Evolutionary conservation across 1,140 invertebrate genomes (phyloP), one percentile per base, ranked within the genome.

Genomic region (Zaprionus davidi): DNA sequence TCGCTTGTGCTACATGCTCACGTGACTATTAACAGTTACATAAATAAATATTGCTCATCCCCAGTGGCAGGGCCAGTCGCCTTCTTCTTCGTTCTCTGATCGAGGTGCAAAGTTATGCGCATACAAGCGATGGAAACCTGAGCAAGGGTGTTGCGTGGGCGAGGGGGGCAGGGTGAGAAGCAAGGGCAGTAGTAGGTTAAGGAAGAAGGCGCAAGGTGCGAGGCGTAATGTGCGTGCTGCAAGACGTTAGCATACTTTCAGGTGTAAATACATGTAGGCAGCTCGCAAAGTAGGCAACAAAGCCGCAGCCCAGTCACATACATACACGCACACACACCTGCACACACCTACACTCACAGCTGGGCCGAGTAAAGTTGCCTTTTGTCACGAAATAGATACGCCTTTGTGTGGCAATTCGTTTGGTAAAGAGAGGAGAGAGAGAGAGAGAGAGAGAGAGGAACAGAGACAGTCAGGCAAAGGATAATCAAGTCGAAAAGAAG

Each of bases 191-290:
- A 22, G 49, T 12, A 22, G 31, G 31, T 11, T 1, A 22, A 1
- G 56, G 28, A 2, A 1, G 28, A 2, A 1, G 70, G 71, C 3
- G 56, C 2, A 31, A 34, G 65, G 55, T 36, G 68, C 55, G 26
- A 67, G 41, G 60, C 68, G 62, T 79, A 67, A 83, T 81, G 88
- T 91, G 88, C 88, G 88, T 91, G 88, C 77, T 71, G 59, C 71
- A 91, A 91, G 82, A 91, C 84, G 88, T 91, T 91, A 91, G 76
- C 88, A 91, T 91, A 91, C 81, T 91, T 91, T 90, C 73, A 91
- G 90, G 84, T 91, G 81, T 77, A 85, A 86, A 76, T 80, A 83
- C 81, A 81, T 79, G 77, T 62, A 72, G 77, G 67, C 62, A 38
- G 57, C 51, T 60, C 28, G 20, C 38, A 70, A 90, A 86, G 86